Conservation (phyloP, 2,888 invertebrate genomes). For the Oxyteleia sp. region DNA sequence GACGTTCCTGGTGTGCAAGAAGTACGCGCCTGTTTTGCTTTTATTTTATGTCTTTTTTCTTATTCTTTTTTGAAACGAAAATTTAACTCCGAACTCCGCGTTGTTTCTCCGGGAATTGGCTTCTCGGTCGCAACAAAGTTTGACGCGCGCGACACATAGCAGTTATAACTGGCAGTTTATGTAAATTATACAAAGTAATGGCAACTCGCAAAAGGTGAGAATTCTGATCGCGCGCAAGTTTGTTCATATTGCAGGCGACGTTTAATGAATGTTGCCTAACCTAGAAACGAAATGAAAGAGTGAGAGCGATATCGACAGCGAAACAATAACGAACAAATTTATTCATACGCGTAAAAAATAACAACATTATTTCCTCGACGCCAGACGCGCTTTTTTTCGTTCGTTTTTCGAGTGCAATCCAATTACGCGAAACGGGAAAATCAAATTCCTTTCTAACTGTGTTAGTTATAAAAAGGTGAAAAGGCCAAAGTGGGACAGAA, state of each 20-base stretch:
- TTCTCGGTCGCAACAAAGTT: conserved; percentile 39
- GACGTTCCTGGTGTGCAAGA: conserved; percentile 50
- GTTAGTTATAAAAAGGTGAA: no score
- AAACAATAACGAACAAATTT: conserved; percentile 47
- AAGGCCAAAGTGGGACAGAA: no score
- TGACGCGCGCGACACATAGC: no score
- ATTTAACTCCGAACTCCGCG: no score
- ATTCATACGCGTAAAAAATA: conserved; percentile 36
- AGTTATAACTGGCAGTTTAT: conserved; percentile 46
- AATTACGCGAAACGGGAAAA: no score
- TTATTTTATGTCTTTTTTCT: no score
- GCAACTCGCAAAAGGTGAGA: conserved; percentile 49
- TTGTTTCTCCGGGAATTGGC: no score
- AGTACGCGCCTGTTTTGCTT: no score
- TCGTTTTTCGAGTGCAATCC: not conserved
- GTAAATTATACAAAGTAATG: conserved; percentile 48
- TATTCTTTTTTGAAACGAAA: no score
- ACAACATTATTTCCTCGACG: conserved; percentile 25
- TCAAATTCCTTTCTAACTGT: no score
- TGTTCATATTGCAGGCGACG: conserved; percentile 40
- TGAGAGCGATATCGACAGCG: conserved; percentile 41
- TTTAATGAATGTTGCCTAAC: conserved; percentile 60
- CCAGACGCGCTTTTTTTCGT: no score
- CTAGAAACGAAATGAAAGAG: conserved; percentile 53
- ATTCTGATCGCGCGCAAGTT: conserved; percentile 54